phyloP scores from a whole-genome alignment of 2,113 vertebrate genomes.

The Prunella himalayana region DNA sequence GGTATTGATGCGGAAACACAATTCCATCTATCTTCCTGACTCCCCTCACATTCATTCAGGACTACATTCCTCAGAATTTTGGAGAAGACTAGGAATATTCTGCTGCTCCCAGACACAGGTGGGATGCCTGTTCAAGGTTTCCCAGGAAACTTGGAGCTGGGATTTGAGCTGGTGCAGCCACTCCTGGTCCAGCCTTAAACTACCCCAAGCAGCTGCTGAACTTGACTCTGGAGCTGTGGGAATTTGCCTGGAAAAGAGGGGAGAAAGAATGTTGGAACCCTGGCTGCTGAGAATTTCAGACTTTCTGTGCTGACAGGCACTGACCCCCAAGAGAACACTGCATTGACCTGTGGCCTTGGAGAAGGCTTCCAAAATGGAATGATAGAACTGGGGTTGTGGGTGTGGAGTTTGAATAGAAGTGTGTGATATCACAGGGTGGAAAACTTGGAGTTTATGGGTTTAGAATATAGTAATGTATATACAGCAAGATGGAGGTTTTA shows the following conservation, averaged over 20 bases:
- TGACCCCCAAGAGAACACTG: neutral
- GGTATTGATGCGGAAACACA: rapidly evolving
- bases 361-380: neutral
- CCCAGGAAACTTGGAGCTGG: neutral
- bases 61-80: neutral
- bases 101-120: neutral
- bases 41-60: neutral
- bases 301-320: neutral
- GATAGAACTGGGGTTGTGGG: too few species aligned
- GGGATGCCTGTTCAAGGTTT: neutral
- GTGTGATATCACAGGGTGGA: too few species aligned
- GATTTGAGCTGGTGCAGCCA: neutral
- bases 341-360: neutral
- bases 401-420: too few species aligned
- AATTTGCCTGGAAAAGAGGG: neutral
- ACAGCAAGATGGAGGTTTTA: too few species aligned
- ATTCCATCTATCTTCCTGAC: neutral
- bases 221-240: conserved; percentile 22
- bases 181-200: neutral
- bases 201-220: neutral
- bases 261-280: neutral
- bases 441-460: too few species aligned
- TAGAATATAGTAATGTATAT: too few species aligned
- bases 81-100: neutral
- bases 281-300: neutral